Conservation (phyloP, 2,113 vertebrate species). For the Sitta europaea region DNA sequence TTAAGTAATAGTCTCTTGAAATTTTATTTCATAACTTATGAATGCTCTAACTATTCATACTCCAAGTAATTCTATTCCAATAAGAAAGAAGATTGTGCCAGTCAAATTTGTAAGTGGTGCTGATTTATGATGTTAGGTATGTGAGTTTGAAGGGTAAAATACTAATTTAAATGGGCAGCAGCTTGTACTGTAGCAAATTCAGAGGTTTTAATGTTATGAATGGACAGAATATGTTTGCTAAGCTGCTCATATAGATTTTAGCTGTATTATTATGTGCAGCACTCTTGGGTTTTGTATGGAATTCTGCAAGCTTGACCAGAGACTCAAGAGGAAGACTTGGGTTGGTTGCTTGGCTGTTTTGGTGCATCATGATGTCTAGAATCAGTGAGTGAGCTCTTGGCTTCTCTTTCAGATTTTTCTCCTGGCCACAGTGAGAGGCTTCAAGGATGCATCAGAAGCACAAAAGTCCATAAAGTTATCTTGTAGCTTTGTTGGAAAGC, state of each 20-base stretch:
- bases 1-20: background rate
- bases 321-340: background rate
- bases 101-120: background rate
- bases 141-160: background rate
- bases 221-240: background rate
- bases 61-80: background rate
- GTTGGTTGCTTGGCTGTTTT: background rate
- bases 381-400: background rate
- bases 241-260: background rate
- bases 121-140: background rate
- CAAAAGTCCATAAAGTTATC: constrained; percentile 29
- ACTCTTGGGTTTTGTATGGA: background rate
- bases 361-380: background rate
- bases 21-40: background rate
- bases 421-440: background rate
- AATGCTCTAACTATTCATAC: background rate
- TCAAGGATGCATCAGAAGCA: background rate
- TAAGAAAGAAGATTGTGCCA: background rate
- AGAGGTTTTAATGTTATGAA: background rate
- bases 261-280: background rate
- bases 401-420: background rate
- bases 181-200: background rate
- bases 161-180: background rate
- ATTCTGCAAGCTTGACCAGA: background rate
- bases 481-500: constrained; percentile 53